A percentile compares a stretch with the other conserved stretches of the same genome.
Conservation (phyloP, 2,888 invertebrate genomes). For the Steinernema hermaphroditum region DNA sequence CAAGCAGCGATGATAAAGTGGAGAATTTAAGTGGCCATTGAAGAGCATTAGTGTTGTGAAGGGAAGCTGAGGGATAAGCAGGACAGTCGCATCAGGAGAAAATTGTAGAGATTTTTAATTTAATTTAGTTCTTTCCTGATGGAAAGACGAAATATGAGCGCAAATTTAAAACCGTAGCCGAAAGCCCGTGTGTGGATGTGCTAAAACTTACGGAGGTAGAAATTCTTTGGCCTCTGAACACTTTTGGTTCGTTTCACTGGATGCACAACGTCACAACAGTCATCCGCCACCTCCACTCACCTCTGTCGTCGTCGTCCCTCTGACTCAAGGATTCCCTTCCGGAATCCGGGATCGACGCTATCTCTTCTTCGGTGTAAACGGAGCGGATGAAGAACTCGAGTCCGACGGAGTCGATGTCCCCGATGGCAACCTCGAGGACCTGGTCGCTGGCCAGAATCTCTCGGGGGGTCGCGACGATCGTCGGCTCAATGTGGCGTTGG, state of each 20-base stretch:
- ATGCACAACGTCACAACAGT: background rate
- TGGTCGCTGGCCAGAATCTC: slow-evolving; percentile 6
- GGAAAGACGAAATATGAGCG: too few relatives aligned
- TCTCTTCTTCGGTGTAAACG: slow-evolving; percentile 63
- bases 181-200: too few relatives aligned
- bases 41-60: too few relatives aligned
- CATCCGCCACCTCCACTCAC: slow-evolving; percentile 34
- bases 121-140: too few relatives aligned
- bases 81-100: too few relatives aligned
- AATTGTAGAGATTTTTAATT: too few relatives aligned
- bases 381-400: slow-evolving; percentile 62
- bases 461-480: slow-evolving; percentile 46
- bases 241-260: background rate
- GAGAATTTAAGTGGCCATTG: too few relatives aligned
- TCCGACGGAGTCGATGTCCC: slow-evolving; percentile 61
- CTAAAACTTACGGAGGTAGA: slow-evolving; percentile 29
- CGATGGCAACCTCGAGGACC: slow-evolving; percentile 57
- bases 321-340: slow-evolving; percentile 8
- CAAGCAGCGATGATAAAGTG: too few relatives aligned
- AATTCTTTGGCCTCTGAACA: slow-evolving; percentile 1
- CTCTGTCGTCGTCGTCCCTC: slow-evolving; percentile 39
- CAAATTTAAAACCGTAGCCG: too few relatives aligned
- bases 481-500: slow-evolving; percentile 59
- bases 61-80: too few relatives aligned
- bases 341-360: slow-evolving; percentile 45